Conservation (phyloP, 2,113 vertebrate genomes). For the Hiodon alosoides region DNA sequence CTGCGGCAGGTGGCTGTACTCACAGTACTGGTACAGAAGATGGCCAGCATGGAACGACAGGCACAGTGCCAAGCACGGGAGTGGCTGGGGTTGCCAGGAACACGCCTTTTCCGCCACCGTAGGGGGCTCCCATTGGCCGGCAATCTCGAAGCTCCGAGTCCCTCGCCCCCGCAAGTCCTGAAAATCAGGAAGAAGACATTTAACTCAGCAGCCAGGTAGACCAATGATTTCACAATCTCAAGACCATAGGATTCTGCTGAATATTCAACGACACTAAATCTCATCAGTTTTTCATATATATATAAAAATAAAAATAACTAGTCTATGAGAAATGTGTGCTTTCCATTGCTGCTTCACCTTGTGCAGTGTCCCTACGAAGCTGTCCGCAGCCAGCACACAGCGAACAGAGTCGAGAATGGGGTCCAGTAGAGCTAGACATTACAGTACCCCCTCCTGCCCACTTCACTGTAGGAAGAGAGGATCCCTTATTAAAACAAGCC, state of each 20-base stretch:
- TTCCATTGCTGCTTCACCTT: conserved; percentile 38
- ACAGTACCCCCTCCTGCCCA: conserved; percentile 24
- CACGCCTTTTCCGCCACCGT: conserved; percentile 21
- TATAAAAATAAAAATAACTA: background rate
- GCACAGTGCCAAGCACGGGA: conserved; percentile 47
- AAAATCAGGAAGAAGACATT: background rate
- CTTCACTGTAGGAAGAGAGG: background rate
- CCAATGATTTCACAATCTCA: background rate
- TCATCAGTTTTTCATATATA: background rate
- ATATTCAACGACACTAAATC: background rate
- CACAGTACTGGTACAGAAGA: conserved; percentile 56
- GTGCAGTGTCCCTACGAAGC: background rate
- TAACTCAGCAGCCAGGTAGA: background rate
- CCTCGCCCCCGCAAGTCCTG: conserved; percentile 28
- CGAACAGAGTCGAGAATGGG: conserved; percentile 36
- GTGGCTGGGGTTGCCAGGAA: conserved; percentile 45
- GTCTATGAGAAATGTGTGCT: background rate
- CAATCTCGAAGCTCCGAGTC: conserved; percentile 13
- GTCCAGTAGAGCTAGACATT: conserved; percentile 10
- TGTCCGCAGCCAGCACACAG: conserved; percentile 37
- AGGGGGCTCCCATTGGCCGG: conserved; percentile 23
- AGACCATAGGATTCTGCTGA: background rate
- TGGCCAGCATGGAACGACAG: conserved; percentile 56
- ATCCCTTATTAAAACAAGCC: background rate
- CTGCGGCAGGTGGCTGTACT: conserved; percentile 28